These are phyloP conservation scores for Drosophila kepulauana DNA, from an alignment of 1,140 invertebrate genomes.

Conservation along the genomic window DNA sequence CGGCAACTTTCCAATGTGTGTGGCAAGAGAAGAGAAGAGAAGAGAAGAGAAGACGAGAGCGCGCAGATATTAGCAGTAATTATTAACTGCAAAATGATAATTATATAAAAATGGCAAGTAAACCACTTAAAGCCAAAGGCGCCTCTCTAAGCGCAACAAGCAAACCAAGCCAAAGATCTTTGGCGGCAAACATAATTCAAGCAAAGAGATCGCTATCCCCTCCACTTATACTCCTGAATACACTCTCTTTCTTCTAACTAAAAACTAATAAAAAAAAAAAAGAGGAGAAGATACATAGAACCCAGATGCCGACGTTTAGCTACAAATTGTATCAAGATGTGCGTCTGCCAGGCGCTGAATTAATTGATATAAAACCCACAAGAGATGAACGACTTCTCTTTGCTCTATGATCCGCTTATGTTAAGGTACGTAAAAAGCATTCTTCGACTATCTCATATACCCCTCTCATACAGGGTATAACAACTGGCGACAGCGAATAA, in stretches of 20 bases:
- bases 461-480: constrained; percentile 19
- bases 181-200: constrained; percentile 28
- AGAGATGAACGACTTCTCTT: not conserved
- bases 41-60: not conserved
- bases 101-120: constrained; percentile 55
- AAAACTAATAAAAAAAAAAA: constrained; percentile 7
- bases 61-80: constrained; percentile 50
- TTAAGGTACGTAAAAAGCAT: not conserved
- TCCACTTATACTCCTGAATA: not conserved
- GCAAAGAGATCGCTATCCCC: constrained; percentile 4
- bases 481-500: constrained; percentile 39
- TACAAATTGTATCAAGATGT: constrained; percentile 74
- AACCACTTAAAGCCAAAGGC: constrained; percentile 39
- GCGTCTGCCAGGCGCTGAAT: constrained; percentile 53
- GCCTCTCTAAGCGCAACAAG: constrained; percentile 37
- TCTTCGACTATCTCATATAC: not conserved
- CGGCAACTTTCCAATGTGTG: constrained; percentile 52
- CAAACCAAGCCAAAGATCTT: constrained; percentile 15
- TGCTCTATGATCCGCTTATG: not conserved
- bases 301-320: constrained; percentile 45
- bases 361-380: constrained; percentile 60
- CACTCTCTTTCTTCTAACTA: not conserved
- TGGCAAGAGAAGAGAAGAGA: constrained; percentile 1
- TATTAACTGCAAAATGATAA: constrained; percentile 60
- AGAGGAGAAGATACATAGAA: constrained; percentile 22